Evolutionary conservation across 2,888 invertebrate species (phyloP).

Genomic region (Pilophorus perplexus): DNA sequence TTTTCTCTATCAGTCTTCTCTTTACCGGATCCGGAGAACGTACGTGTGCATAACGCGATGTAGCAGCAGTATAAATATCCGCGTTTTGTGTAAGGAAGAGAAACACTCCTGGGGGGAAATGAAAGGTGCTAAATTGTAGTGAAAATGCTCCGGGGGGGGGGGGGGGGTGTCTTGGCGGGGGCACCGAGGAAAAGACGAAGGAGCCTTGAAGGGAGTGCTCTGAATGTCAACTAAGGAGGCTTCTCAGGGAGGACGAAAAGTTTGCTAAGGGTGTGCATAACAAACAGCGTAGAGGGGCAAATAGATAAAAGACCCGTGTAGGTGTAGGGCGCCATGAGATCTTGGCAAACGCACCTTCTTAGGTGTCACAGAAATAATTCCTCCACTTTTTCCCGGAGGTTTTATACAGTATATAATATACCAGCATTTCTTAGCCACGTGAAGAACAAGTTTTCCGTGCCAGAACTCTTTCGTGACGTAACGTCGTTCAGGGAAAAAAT

Average conservation of each 20-base stretch:
- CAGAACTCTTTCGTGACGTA: too few species aligned
- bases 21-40: too few species aligned
- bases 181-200: neutral
- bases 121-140: conserved; percentile 24
- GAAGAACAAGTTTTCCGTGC: too few species aligned
- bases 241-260: neutral
- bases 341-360: conserved; percentile 26
- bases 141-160: neutral
- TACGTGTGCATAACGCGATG: too few species aligned
- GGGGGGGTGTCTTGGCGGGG: neutral
- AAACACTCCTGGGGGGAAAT: too few species aligned
- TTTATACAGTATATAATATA: too few species aligned
- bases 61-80: too few species aligned
- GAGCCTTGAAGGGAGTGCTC: conserved; percentile 11
- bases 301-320: conserved; percentile 8
- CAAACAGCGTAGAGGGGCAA: conserved; percentile 23
- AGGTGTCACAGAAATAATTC: conserved; percentile 17
- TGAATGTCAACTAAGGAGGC: conserved; percentile 21
- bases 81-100: too few species aligned
- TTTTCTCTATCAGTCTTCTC: too few species aligned
- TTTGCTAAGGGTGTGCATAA: conserved; percentile 26
- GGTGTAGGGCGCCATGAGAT: neutral
- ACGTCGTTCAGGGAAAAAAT: too few species aligned
- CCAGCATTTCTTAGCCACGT: too few species aligned
- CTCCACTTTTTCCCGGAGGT: conserved; percentile 4